Conservation (phyloP, 2,888 invertebrate genomes). For the Coelinius sp. region DNA sequence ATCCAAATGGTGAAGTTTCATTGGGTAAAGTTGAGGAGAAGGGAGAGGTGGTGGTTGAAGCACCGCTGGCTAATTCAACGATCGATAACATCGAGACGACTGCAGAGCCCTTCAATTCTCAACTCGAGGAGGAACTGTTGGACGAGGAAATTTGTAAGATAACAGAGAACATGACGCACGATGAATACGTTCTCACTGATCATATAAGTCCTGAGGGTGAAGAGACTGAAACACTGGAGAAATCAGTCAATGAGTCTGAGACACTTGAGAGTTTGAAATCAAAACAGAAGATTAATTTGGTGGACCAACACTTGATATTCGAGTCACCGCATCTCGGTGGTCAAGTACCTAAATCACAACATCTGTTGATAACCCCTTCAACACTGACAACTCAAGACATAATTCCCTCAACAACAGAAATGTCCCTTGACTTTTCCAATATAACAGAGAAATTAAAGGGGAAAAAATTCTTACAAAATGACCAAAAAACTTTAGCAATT, state of each 20-base stretch:
- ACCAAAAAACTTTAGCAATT: constrained; percentile 37
- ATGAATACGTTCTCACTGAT: constrained; percentile 67
- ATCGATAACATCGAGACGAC: constrained; percentile 25
- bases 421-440: constrained; percentile 45
- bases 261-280: not conserved
- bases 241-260: constrained; percentile 8
- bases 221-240: constrained; percentile 52
- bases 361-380: not conserved
- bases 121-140: constrained; percentile 63
- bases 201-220: constrained; percentile 60
- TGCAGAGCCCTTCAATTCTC: constrained; percentile 23
- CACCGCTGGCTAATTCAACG: constrained; percentile 14
- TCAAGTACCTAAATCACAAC: not conserved
- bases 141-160: constrained; percentile 69
- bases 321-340: constrained; percentile 42
- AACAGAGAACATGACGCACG: constrained; percentile 69
- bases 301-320: constrained; percentile 59
- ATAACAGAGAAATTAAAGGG: constrained; percentile 49
- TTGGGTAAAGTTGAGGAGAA: constrained; percentile 13
- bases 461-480: constrained; percentile 38
- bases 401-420: constrained; percentile 1
- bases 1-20: not conserved
- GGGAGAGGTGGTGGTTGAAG: constrained; percentile 19
- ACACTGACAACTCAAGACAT: not conserved
- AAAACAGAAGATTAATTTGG: constrained; percentile 54